Percentiles rank a stretch among this genome's conserved stretches.
Conservation (phyloP, 35 echinoderm and acorn worm species). For the Chiridota heheva region DNA sequence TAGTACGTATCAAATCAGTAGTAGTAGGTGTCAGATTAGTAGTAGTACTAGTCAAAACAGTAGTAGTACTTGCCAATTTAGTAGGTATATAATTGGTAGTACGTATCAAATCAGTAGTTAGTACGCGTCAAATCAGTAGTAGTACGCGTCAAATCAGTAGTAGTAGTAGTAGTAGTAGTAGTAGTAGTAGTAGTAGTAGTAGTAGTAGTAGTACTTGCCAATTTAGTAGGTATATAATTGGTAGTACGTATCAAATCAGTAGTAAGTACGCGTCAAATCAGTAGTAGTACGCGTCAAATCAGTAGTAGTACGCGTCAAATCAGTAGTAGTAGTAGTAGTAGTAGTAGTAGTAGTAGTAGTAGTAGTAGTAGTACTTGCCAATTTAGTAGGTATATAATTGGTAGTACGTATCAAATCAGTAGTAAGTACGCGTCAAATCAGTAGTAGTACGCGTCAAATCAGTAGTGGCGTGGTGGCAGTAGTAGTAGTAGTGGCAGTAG, state of each 20-base stretch:
- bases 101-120: no score
- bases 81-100: background rate
- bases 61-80: no score
- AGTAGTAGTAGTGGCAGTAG: constrained; percentile 5
- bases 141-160: no score
- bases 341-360: constrained; percentile 6
- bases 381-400: background rate
- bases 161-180: constrained; percentile 6
- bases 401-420: background rate
- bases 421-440: background rate
- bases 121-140: no score
- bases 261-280: no score
- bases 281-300: background rate
- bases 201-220: background rate
- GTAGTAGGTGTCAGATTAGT: no score
- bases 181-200: constrained; percentile 6
- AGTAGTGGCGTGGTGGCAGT: background rate
- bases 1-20: no score
- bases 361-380: background rate
- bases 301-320: no score
- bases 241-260: no score
- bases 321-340: no score
- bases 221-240: background rate
- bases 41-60: background rate
- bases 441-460: background rate